Evolutionary conservation across 2,797 vertebrate genomes (phyloP).

Genomic region (Neoniphon sammara): DNA sequence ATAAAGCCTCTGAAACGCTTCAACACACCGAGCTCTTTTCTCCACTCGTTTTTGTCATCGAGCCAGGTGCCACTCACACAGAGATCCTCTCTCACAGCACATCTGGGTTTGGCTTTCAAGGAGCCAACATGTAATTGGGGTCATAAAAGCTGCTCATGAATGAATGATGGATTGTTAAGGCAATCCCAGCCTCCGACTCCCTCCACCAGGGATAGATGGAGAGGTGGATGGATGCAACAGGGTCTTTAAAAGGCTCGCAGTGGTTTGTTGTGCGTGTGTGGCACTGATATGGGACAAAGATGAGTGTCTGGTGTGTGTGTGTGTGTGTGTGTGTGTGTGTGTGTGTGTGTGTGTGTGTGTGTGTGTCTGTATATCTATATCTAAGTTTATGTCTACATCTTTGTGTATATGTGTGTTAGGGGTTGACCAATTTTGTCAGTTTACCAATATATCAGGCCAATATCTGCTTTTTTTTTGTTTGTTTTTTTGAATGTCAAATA

Average conservation of each 20-base stretch:
- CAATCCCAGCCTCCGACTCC: conserved; percentile 58
- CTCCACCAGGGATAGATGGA: conserved; percentile 31
- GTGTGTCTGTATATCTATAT: too few relatives aligned
- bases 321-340: too few relatives aligned
- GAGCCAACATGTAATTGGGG: conserved; percentile 61
- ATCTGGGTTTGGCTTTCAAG: conserved; percentile 68
- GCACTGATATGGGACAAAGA: background rate
- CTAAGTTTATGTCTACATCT: too few relatives aligned
- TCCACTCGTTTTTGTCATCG: conserved; percentile 39
- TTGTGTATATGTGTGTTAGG: conserved; percentile 3
- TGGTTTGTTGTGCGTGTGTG: conserved; percentile 9
- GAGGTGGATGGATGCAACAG: conserved; percentile 37
- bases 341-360: too few relatives aligned
- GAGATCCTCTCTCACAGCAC: conserved; percentile 40
- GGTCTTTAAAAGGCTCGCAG: conserved; percentile 16
- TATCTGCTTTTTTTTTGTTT: too few relatives aligned
- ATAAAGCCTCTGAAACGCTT: conserved; percentile 43
- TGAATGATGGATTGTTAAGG: conserved; percentile 74
- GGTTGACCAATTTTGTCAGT: too few relatives aligned
- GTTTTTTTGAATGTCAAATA: too few relatives aligned
- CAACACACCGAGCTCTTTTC: conserved; percentile 34
- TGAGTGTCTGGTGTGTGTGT: background rate
- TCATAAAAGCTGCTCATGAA: conserved; percentile 77
- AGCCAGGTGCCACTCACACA: conserved; percentile 63
- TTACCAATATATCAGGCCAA: too few relatives aligned